These are phyloP conservation scores for Nannoperca australis DNA, from an alignment of 2,797 vertebrate species.

Conservation along the genomic window DNA sequence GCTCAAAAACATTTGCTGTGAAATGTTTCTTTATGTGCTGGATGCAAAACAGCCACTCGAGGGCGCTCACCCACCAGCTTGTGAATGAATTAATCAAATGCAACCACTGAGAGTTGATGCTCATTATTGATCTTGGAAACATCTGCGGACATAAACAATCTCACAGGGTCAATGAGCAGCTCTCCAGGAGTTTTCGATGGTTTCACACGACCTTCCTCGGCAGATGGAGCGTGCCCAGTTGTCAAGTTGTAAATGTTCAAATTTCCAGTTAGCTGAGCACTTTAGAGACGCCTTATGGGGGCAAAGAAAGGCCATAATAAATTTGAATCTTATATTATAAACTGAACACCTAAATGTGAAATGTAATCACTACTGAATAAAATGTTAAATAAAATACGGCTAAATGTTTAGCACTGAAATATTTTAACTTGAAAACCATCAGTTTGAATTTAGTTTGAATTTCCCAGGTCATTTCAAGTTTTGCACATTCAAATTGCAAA, in stretches of 20 bases:
- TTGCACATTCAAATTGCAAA: too few relatives aligned
- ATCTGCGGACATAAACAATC: not conserved
- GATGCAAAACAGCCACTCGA: conserved; percentile 31
- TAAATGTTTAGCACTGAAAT: not conserved
- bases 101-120: not conserved
- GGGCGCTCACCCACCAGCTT: not conserved
- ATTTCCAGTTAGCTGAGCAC: not conserved
- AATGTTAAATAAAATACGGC: not conserved
- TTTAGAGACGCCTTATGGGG: not conserved
- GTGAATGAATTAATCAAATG: not conserved
- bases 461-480: too few relatives aligned
- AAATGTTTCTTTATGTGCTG: not conserved
- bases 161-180: not conserved
- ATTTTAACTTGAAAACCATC: not conserved
- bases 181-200: not conserved
- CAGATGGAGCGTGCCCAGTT: not conserved
- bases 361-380: not conserved
- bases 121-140: not conserved
- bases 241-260: not conserved
- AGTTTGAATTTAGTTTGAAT: not conserved
- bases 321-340: not conserved
- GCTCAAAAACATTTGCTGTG: not conserved
- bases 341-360: not conserved
- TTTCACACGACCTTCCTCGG: not conserved
- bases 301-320: not conserved